Conservation (phyloP, 2,888 invertebrate genomes). For the Cataglyphis cursor region DNA sequence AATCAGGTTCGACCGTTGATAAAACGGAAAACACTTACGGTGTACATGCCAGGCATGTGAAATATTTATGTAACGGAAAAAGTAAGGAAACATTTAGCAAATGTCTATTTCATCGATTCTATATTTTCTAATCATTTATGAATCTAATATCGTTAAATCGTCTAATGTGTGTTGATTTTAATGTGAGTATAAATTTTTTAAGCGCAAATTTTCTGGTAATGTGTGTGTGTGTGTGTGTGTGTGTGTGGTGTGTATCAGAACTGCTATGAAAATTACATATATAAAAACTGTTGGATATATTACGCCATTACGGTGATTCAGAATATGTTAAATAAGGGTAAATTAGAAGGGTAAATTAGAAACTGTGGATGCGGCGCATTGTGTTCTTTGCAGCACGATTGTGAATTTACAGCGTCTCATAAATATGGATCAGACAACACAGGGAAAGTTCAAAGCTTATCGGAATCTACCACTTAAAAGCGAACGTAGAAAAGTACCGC, state of each 20-base stretch:
- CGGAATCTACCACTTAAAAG: constrained; percentile 36
- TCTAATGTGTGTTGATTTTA: neutral
- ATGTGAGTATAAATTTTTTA: neutral
- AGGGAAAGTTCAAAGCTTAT: constrained; percentile 42
- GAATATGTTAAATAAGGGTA: neutral
- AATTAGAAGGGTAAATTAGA: constrained; percentile 19
- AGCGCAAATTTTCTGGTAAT: neutral
- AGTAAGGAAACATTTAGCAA: neutral
- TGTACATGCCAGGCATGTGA: neutral
- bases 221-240: neutral
- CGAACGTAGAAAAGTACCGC: neutral
- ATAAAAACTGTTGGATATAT: neutral
- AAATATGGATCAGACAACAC: constrained; percentile 42
- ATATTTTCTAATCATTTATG: neutral
- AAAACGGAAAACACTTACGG: neutral
- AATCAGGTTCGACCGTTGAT: neutral
- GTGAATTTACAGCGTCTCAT: constrained; percentile 25
- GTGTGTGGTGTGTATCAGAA: neutral
- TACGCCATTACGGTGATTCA: neutral
- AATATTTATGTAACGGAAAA: constrained; percentile 3
- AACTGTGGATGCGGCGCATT: neutral
- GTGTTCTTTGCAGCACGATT: neutral
- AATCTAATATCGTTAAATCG: neutral
- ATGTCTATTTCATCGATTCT: neutral
- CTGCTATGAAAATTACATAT: neutral